Evolutionary conservation across 1,140 invertebrate species (phyloP), one percentile per base, ranked within the genome.

Genomic region (Magallana ariakensis): DNA sequence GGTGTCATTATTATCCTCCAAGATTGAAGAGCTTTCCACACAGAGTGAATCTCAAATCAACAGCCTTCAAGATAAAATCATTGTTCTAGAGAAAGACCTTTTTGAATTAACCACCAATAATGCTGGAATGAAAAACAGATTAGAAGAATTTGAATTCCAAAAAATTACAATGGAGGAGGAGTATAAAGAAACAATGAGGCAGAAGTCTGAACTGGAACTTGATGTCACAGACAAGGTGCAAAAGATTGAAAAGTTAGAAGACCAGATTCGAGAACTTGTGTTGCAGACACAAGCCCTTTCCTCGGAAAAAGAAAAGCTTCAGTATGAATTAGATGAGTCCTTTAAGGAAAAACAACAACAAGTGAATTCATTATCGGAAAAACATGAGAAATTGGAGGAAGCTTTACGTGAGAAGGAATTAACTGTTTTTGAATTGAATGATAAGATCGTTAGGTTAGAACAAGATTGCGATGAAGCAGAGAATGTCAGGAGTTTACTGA

Each of bases 31-130:
- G 54, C 15, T 54, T 8, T 54, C 80, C 54, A 55, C 5, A 16
- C 46, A 87, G 10, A 57, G 66, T 56, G 66, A 84, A 80, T 70
- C 62, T 66, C 46, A 87, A 54, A 54, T 84, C 53, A 84, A 33
- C 10, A 75, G 33, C 8, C 26, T 87, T 15, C 26, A 56, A 26
- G 97, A 70, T n/a, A 70, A 84, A 22, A 84, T 82, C 13, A 22
- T 11, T 53, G 6, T 55, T 22, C 58, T 87, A 54, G 66, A 75
- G 33, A 75, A 26, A 75, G 26, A 75, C 22, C 22, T 75, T 3
- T 75, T 19, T 26, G 66, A 75, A 26, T 22, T 75, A 13, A 75
- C 66, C 66, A 75, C 66, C 8, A 75, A 26, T 26, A 75, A 26
- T 75, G 66, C 66, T 75, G 66, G 66, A 33, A 26, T 75, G 66